Conservation (phyloP, 2,888 invertebrate genomes). For the Apoda limacodes region DNA sequence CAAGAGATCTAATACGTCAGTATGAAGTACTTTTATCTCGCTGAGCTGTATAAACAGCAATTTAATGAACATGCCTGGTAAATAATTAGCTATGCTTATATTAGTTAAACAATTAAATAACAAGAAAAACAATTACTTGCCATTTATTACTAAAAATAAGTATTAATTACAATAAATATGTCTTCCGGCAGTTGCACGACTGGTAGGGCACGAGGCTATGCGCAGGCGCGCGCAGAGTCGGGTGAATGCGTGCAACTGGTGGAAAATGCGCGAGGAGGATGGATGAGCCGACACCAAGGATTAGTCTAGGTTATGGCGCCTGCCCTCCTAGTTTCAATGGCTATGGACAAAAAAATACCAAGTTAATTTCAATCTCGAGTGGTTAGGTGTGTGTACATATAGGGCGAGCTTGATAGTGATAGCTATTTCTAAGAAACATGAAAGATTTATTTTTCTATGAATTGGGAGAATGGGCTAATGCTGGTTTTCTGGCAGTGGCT, state of each 20-base stretch:
- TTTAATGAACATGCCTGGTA: no score
- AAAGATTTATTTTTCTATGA: no score
- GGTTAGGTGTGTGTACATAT: conserved; percentile 19
- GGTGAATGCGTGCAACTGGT: conserved; percentile 52
- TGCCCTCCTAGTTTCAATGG: conserved; percentile 38
- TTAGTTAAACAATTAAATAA: not conserved
- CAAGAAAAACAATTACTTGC: no score
- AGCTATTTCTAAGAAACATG: no score
- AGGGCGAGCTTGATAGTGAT: no score
- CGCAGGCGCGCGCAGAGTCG: conserved; percentile 19
- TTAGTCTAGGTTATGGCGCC: conserved; percentile 36
- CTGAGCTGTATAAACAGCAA: no score
- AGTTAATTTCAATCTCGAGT: conserved; percentile 18
- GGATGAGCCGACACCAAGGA: conserved; percentile 51
- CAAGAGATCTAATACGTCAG: no score
- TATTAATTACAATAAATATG: conserved; percentile 41
- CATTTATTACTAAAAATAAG: conserved; percentile 31
- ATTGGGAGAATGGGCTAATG: no score
- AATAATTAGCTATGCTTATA: not conserved
- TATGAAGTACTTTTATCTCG: no score
- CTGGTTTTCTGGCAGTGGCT: no score
- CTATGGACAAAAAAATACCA: conserved; percentile 16
- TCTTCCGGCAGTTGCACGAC: conserved; percentile 66
- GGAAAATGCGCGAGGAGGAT: conserved; percentile 54
- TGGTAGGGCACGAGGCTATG: conserved; percentile 12